A percentile compares a stretch with the other conserved stretches of the same genome.
Evolutionary conservation across 2,113 vertebrate genomes (phyloP).

Genomic region (Solea senegalensis): DNA sequence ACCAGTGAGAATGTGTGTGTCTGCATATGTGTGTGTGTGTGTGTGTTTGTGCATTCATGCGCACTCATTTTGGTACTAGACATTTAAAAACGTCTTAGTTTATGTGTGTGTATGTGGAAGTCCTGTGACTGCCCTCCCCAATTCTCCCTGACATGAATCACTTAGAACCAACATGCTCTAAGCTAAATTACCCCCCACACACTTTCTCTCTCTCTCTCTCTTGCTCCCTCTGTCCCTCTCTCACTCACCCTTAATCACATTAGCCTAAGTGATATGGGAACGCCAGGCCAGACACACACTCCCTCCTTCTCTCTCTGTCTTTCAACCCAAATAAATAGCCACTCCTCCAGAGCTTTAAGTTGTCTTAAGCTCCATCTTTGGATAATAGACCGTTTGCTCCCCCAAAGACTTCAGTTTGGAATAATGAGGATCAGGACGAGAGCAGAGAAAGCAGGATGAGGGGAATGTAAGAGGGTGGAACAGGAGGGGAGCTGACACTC

Average conservation of each 20-base stretch:
- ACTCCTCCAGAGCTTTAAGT: constrained; percentile 74
- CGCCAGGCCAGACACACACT: constrained; percentile 70
- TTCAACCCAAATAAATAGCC: constrained; percentile 72
- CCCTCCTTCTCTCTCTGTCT: constrained; percentile 60
- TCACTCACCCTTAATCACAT: constrained; percentile 74
- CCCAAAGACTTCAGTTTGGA: constrained; percentile 63
- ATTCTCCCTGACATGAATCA: constrained; percentile 60
- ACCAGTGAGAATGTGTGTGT: constrained; percentile 19
- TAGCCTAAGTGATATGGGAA: constrained; percentile 82
- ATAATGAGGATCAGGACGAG: constrained; percentile 75
- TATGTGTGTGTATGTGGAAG: constrained; percentile 39
- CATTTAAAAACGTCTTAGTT: constrained; percentile 22
- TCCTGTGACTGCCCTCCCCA: constrained; percentile 49
- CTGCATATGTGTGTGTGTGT: constrained; percentile 15
- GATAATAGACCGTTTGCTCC: constrained; percentile 72
- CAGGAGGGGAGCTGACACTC: constrained; percentile 52
- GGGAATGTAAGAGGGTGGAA: constrained; percentile 60
- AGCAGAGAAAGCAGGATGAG: constrained; percentile 59
- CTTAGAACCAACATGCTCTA: constrained; percentile 65
- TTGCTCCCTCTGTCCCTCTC: background rate
- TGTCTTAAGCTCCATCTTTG: constrained; percentile 76
- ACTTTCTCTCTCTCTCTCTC: background rate
- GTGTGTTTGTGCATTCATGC: constrained; percentile 24
- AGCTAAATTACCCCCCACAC: constrained; percentile 64
- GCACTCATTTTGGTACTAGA: constrained; percentile 26